Conservation (phyloP, 2,888 invertebrate species). For the Mystacides longicornis region DNA sequence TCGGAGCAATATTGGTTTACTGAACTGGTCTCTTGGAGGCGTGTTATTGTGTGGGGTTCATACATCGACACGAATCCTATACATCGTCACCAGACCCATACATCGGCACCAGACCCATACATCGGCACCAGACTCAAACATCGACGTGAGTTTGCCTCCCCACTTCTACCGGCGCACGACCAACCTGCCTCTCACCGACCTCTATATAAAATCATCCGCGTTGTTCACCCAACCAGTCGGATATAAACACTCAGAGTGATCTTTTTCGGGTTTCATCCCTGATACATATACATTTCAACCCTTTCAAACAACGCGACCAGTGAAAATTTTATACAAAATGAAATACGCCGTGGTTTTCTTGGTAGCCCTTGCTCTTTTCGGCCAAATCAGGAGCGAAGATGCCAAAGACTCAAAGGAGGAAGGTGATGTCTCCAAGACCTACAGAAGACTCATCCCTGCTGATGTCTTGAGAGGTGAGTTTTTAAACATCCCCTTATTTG, state of each 20-base stretch:
- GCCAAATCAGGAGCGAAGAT: conserved; percentile 45
- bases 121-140: no score
- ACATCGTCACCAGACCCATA: no score
- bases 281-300: background rate
- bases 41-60: no score
- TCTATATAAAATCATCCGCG: conserved; percentile 7
- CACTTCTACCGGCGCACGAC: background rate
- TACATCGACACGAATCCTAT: no score
- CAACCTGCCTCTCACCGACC: conserved; percentile 9
- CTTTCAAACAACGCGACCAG: background rate
- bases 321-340: conserved; percentile 8
- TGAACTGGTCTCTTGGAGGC: no score
- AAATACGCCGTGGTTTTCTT: conserved; percentile 32
- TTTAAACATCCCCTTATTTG: no score
- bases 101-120: no score
- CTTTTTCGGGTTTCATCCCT: background rate
- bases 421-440: conserved; percentile 58
- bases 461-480: conserved; percentile 78
- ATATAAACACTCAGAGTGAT: conserved; percentile 3
- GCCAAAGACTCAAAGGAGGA: conserved; percentile 35
- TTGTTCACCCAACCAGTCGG: conserved; percentile 5
- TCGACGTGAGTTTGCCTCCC: background rate
- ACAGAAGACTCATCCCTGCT: conserved; percentile 77
- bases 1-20: no score
- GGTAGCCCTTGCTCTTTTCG: conserved; percentile 49